Evolutionary conservation across 2,888 invertebrate genomes (phyloP).

Genomic region (Xestia xanthographa): DNA sequence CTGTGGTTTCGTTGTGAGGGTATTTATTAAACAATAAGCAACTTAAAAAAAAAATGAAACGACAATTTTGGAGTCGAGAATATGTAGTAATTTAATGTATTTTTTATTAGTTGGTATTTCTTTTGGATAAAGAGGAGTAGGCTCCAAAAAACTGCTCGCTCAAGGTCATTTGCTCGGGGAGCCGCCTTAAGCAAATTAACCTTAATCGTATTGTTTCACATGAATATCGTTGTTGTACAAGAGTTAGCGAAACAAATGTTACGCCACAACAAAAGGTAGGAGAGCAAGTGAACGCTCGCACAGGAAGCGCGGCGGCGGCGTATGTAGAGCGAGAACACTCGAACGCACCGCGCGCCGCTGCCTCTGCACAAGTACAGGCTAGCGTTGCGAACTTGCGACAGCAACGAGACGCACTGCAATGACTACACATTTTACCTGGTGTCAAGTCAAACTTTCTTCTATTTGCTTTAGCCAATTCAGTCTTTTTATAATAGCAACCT

Average conservation of each 20-base stretch:
- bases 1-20: too few relatives aligned
- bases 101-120: too few relatives aligned
- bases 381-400: not conserved
- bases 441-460: not conserved
- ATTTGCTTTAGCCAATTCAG: not conserved
- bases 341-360: not conserved
- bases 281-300: slow-evolving; percentile 44
- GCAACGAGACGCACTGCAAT: not conserved
- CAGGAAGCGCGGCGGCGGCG: slow-evolving; percentile 36
- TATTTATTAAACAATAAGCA: too few relatives aligned
- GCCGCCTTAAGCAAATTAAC: too few relatives aligned
- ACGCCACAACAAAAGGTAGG: slow-evolving; percentile 52
- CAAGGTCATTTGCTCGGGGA: too few relatives aligned
- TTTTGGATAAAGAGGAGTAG: too few relatives aligned
- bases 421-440: not conserved
- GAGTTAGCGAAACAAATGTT: slow-evolving; percentile 48
- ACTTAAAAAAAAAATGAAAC: too few relatives aligned
- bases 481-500: not conserved
- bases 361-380: not conserved
- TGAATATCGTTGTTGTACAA: slow-evolving; percentile 41
- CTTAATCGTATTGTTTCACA: slow-evolving; percentile 37
- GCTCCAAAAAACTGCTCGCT: too few relatives aligned
- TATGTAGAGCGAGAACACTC: slow-evolving; percentile 61
- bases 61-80: too few relatives aligned
- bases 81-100: too few relatives aligned